Evolutionary conservation across 2,113 vertebrate genomes (phyloP), one percentile per base, ranked within the genome.

Genomic region (Psilopogon haemacephalus): DNA sequence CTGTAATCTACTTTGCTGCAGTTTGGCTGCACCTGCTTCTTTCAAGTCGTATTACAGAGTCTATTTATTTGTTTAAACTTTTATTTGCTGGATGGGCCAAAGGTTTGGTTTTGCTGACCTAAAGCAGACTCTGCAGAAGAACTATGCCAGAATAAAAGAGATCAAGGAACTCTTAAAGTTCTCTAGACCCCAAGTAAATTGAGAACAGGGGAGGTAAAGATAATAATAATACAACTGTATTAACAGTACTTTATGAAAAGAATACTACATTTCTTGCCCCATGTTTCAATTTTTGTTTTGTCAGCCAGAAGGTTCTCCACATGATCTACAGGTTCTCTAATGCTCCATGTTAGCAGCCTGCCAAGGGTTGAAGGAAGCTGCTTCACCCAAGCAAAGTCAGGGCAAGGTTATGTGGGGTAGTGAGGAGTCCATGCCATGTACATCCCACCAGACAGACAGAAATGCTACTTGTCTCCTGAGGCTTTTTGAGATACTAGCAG

Each of bases 401-500:
- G 18, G 18, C 15, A 11, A 48, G 12, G 4, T 52, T 72, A 10
- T 55, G 16, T 15, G 42, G 32, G 28, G 37, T 1, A 2, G 18
- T 6, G 8, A 40, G 83, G 21, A 42, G 15, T 62, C 54, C 4
- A 4, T 0, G 3, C 5, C 1, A 10, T 2, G 1, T 90, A 35
- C 55, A 82, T 65, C 32, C 4, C 18, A 65, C 23, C 40, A 63
- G 35, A 6, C 8, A 88, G 54, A 35, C 4, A 85, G 64, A 88
- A 82, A 92, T n/a, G 30, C 17, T 59, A 12, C 23, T 59, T 70
- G 63, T 62, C n/a, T 70, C 67, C 37, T 52, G 33, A 55, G 54
- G 64, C 7, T 70, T 90, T 95, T 78, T 44, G 8, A 86, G 92
- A 90, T 70, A 32, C 21, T 79, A 30, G 21, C n/a, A 89, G 30